Percentiles rank a stretch among this genome's conserved stretches.
These are phyloP conservation scores for Hystrix brachyura DNA, from an alignment of 2,113 vertebrate species.

Conservation along the genomic window DNA sequence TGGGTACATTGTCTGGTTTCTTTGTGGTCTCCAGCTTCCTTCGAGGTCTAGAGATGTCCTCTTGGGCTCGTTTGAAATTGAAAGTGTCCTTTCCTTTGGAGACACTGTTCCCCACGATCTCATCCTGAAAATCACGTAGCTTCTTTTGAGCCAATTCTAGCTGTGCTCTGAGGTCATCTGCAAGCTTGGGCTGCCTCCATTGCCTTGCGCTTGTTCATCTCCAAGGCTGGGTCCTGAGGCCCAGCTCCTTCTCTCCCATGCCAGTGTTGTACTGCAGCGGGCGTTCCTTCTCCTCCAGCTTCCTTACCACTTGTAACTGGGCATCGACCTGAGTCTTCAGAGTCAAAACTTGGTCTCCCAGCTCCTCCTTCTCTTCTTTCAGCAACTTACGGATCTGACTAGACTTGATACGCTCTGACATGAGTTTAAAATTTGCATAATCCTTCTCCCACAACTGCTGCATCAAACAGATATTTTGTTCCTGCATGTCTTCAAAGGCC, in stretches of 20 bases:
- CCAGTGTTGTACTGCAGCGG: conserved; percentile 97
- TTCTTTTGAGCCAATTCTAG: conserved; percentile 96
- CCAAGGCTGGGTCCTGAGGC: conserved; percentile 95
- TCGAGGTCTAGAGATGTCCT: conserved; percentile 96
- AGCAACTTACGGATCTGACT: conserved; percentile 99
- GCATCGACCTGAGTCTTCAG: conserved; percentile 99
- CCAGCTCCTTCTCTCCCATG: conserved; percentile 96
- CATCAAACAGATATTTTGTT: conserved; percentile 98
- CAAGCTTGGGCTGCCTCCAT: conserved; percentile 95
- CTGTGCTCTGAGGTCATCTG: conserved; percentile 94
- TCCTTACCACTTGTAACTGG: conserved; percentile 96
- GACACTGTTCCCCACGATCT: conserved; percentile 97
- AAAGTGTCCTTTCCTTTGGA: conserved; percentile 98
- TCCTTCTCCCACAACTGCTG: conserved; percentile 98
- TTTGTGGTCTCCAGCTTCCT: conserved; percentile 97
- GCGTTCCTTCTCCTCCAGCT: conserved; percentile 98
- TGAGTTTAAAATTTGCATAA: conserved; percentile 98
- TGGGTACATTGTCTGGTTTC: conserved; percentile 97
- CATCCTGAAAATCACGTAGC: conserved; percentile 94
- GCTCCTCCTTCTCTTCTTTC: conserved; percentile 98
- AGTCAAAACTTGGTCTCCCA: conserved; percentile 96
- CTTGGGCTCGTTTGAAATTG: conserved; percentile 97
- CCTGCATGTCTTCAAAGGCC: conserved; percentile 99
- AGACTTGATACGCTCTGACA: conserved; percentile 98
- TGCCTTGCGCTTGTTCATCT: conserved; percentile 99